Evolutionary conservation across 2,888 invertebrate species (phyloP), one percentile per base, ranked within the genome.

Genomic region (Empis livida): DNA sequence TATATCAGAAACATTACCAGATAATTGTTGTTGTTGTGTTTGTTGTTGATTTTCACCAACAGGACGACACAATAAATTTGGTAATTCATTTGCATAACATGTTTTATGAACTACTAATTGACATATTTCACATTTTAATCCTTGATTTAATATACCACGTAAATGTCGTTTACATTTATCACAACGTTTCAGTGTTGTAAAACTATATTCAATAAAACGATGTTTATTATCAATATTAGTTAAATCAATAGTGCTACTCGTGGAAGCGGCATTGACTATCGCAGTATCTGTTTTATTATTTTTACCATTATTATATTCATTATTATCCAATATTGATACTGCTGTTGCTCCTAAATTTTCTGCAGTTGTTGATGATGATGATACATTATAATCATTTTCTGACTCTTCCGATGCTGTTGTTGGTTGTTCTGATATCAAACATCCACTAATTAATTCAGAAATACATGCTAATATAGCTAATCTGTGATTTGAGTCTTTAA

Each of bases 401-500:
- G 8, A 27, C 9, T 27, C 8, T 8, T 27, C 23, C 9, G 23
- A 6, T 27, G 8, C 9, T 27, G 27, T 42, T 32, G 37, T 41
- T 13, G 56, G 48, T 43, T 55, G 56, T 43, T 51, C 53, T 8
- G 55, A 55, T 48, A 47, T 55, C 3, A 54, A 46, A 41, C 32
- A 13, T n/a, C 53, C 54, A 47, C 60, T 62, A 53, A 75, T 73
- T 47, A 84, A 69, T 61, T 83, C 82, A 60, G 79, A 78, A 54
- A 84, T 75, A 63, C 81, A 79, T 40, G 76, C 73, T 53, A 84
- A 66, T 57, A 84, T 77, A 45, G 80, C 76, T 59, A 75, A 77
- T 60, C 82, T 80, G 63, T 83, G 82, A 60, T 79, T 82, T 53
- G 80, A 79, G 69, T 84, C 82, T 61, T 79, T 78, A 58, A 84